Evolutionary conservation across 2,113 vertebrate genomes (phyloP), one percentile per base, ranked within the genome.

Genomic region (Saguinus midas): DNA sequence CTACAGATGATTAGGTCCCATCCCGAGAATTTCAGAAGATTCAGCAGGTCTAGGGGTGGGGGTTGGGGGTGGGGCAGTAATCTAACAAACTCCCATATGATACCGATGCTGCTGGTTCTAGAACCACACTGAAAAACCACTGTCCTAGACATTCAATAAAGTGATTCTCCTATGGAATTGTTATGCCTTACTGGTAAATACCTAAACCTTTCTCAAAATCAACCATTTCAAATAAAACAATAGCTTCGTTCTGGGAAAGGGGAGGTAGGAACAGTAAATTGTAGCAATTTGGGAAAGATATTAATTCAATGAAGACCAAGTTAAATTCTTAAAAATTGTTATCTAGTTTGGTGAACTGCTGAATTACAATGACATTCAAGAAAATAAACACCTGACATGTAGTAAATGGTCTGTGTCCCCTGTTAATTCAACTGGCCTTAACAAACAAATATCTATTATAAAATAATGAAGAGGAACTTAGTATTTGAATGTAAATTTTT

Each of bases 271-370:
- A 76, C 13, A 89, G 57, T 93, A n/a, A 95, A 87, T 93, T 61
- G 79, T 2, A 87, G 50, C 72, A 93, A 91, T 75, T 68, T 93
- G 61, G 6, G 68, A 93, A 86, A n/a, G 40, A 48, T 61, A 68
- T 57, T 73, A 83, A 92, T 85, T 85, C n/a, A 80, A 40, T 57
- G 61, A 92, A 92, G 50, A 81, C 40, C 37, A 81, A 57, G 37
- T 72, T 93, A 95, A 95, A 85, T 52, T 93, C 40, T 32, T 92
- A 91, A 61, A 76, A 95, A 32, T 32, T 96, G 68, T 43, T 92
- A 68, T 83, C 8, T 29, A 76, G 55, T 58, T 37, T 81, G n/a
- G 82, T 32, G 58, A 73, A 81, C 29, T 85, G 72, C 50, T 50
- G 45, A 92, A 29, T 84, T 55, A 90, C 75, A 96, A 35, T 37